phyloP scores from a whole-genome alignment of 2,113 vertebrate genomes.

The Zapornia atra region DNA sequence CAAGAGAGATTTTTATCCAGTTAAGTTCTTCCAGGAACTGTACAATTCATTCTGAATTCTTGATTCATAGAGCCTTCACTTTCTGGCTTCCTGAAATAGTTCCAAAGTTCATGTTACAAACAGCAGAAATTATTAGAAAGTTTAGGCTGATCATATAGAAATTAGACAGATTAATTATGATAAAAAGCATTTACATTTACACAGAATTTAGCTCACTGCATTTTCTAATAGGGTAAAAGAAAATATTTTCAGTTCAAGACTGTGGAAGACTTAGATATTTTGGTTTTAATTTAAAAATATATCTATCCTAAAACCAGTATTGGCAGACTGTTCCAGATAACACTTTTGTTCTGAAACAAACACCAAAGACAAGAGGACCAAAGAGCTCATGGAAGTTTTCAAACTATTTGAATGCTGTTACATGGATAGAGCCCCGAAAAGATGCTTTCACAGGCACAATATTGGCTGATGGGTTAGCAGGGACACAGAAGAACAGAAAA shows the following conservation, averaged over 20 bases:
- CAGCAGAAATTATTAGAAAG: constrained; percentile 8
- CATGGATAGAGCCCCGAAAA: neutral
- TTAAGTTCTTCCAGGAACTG: constrained; percentile 44
- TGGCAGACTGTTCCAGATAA: neutral
- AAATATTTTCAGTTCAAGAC: neutral
- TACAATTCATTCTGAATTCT: neutral
- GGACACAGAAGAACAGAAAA: neutral
- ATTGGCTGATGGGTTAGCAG: neutral
- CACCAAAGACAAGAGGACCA: neutral
- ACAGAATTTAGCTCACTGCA: neutral
- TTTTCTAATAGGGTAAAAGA: neutral
- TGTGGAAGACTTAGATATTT: neutral
- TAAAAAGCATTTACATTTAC: neutral
- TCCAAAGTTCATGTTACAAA: constrained; percentile 17
- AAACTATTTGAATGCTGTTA: neutral
- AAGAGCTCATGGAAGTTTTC: neutral
- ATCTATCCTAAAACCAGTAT: neutral
- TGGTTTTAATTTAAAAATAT: neutral
- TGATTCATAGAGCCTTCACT: neutral
- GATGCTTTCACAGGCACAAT: neutral
- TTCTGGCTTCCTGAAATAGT: constrained; percentile 29
- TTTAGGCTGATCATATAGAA: neutral
- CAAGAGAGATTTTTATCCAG: neutral
- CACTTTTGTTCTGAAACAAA: neutral
- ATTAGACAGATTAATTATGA: neutral